phyloP scores from a whole-genome alignment of 2,888 invertebrate genomes.

The Anthophora plumipes region DNA sequence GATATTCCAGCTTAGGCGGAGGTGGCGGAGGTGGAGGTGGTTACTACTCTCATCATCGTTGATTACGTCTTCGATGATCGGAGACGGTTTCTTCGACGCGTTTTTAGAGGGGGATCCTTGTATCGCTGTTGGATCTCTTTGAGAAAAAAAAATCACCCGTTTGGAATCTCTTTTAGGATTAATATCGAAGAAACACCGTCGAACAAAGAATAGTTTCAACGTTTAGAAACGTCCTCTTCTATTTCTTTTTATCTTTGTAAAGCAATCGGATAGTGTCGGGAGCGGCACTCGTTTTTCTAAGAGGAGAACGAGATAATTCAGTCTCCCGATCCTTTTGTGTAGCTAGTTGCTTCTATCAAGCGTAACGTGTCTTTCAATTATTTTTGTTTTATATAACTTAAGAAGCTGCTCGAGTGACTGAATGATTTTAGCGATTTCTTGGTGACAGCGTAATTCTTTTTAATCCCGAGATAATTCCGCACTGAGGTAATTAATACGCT shows the following conservation, averaged over 20 bases:
- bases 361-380: constrained; percentile 37
- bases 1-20: constrained; percentile 8
- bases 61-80: constrained; percentile 2
- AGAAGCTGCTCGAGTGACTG: constrained; percentile 30
- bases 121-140: constrained; percentile 33
- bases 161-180: too few relatives aligned
- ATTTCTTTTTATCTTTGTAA: background rate
- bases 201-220: background rate
- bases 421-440: constrained; percentile 26
- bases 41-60: constrained; percentile 45
- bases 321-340: background rate
- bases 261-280: background rate
- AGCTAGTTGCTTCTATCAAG: constrained; percentile 26
- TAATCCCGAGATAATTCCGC: background rate
- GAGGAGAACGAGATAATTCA: background rate
- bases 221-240: background rate
- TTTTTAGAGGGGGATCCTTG: constrained; percentile 16
- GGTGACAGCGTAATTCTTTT: constrained; percentile 30
- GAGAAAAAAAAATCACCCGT: too few relatives aligned
- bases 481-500: background rate
- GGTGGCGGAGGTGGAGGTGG: constrained; percentile 34
- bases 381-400: constrained; percentile 12
- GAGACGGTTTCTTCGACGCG: constrained; percentile 36
- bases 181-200: constrained; percentile 25
- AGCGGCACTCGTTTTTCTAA: background rate